A percentile compares a stretch with the other conserved stretches of the same genome.
phyloP scores from a whole-genome alignment of 2,113 vertebrate genomes.

The Tenebrosternarchus preto region DNA sequence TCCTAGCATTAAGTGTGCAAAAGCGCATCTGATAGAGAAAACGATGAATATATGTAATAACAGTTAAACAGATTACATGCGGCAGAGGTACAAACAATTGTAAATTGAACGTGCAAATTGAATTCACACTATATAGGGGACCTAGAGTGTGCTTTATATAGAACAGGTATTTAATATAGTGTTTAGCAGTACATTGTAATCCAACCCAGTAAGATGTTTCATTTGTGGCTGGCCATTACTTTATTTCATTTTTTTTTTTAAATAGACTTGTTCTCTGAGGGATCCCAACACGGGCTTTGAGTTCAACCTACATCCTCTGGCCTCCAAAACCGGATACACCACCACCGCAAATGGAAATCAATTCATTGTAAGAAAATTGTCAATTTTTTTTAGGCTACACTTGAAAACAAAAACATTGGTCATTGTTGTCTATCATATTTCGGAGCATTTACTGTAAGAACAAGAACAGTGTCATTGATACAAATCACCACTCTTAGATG shows the following conservation, averaged over 20 bases:
- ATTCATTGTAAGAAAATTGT: conserved; percentile 75
- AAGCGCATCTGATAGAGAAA: too few relatives aligned
- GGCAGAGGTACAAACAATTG: too few relatives aligned
- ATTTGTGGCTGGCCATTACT: neutral
- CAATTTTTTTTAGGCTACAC: neutral
- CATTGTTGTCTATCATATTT: too few relatives aligned
- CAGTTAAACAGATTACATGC: too few relatives aligned
- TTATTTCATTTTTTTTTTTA: neutral
- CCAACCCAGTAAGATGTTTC: neutral
- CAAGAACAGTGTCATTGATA: too few relatives aligned
- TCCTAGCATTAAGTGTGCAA: too few relatives aligned
- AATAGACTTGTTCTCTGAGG: conserved; percentile 80
- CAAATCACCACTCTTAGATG: too few relatives aligned
- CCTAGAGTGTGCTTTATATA: neutral
- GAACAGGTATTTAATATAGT: neutral
- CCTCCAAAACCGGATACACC: conserved; percentile 70
- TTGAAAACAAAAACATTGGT: neutral
- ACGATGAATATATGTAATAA: too few relatives aligned
- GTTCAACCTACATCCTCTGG: conserved; percentile 83
- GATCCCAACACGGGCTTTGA: conserved; percentile 86
- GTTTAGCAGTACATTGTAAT: neutral
- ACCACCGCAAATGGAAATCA: conserved; percentile 73
- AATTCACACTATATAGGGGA: neutral
- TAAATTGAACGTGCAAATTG: too few relatives aligned
- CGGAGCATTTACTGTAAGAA: neutral